A percentile compares a stretch with the other conserved stretches of the same genome.
phyloP scores from a whole-genome alignment of 2,113 vertebrate species.

The Eudyptes chrysolophus region DNA sequence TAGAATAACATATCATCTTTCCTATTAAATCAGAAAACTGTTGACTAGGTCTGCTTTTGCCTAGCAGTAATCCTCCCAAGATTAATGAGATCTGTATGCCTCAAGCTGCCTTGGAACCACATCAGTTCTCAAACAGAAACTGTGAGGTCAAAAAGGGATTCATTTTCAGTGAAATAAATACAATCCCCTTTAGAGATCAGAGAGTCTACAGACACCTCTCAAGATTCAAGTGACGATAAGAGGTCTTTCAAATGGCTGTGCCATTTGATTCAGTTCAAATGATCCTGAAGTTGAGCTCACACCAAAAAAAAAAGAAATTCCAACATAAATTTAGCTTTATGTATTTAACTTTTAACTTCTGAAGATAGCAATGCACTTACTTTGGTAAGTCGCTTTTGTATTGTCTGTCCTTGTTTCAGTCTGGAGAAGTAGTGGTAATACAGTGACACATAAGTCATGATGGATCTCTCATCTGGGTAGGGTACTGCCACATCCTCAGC shows the following conservation, averaged over 20 bases:
- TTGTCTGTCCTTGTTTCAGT: slow-evolving; percentile 83
- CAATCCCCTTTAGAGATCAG: neutral
- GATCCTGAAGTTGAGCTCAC: neutral
- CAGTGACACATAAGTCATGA: slow-evolving; percentile 92
- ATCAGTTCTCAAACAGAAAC: neutral
- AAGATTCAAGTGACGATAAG: neutral
- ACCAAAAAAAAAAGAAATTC: neutral
- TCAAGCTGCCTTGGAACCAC: neutral
- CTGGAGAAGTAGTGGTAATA: slow-evolving; percentile 91
- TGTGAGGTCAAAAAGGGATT: neutral
- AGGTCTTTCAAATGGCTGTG: neutral
- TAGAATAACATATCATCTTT: neutral
- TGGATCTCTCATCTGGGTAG: slow-evolving; percentile 87
- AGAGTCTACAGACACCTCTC: neutral
- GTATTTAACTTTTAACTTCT: neutral
- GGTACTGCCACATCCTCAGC: slow-evolving; percentile 83
- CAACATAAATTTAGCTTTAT: neutral
- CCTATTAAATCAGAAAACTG: neutral
- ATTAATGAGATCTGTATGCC: neutral
- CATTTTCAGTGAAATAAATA: neutral
- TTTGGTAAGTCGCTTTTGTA: slow-evolving; percentile 85
- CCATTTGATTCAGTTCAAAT: neutral
- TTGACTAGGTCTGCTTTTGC: neutral
- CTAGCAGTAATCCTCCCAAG: neutral
- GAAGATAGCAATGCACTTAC: slow-evolving; percentile 50